phyloP scores from a whole-genome alignment of 2,797 vertebrate genomes.

The Lepilemur septentrionalis region DNA sequence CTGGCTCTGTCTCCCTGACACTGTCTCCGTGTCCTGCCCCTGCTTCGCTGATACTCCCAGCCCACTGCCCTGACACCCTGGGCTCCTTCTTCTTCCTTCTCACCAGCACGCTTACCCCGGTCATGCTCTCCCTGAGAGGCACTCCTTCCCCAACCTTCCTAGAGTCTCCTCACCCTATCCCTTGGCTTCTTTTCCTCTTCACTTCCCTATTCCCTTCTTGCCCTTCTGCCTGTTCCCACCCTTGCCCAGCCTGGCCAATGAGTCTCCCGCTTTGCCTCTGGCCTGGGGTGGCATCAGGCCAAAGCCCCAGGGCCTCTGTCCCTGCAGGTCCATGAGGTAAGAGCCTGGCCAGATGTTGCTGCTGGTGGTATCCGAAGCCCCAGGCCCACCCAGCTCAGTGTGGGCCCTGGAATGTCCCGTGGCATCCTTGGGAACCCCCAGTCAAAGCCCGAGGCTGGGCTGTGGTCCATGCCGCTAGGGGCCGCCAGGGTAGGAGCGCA shows the following conservation, averaged over 20 bases:
- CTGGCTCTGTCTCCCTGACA: not conserved
- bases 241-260: slow-evolving; percentile 29
- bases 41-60: not conserved
- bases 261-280: slow-evolving; percentile 17
- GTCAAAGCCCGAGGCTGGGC: slow-evolving; percentile 84
- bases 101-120: not conserved
- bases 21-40: not conserved
- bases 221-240: slow-evolving; percentile 3
- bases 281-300: slow-evolving; percentile 5
- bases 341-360: slow-evolving; percentile 65
- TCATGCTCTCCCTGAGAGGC: not conserved
- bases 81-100: not conserved
- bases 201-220: slow-evolving; percentile 5
- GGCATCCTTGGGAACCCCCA: slow-evolving; percentile 48
- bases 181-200: not conserved
- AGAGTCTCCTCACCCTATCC: not conserved
- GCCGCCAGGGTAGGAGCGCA: slow-evolving; percentile 95
- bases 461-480: slow-evolving; percentile 82
- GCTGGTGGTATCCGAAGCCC: slow-evolving; percentile 67
- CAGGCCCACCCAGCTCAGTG: slow-evolving; percentile 54
- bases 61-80: not conserved
- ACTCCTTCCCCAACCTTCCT: slow-evolving; percentile 1
- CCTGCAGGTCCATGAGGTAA: slow-evolving; percentile 74
- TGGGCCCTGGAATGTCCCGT: slow-evolving; percentile 86
- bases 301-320: slow-evolving; percentile 24